Conservation (phyloP, 2,113 vertebrate genomes). For the Myotis lucifugus region DNA sequence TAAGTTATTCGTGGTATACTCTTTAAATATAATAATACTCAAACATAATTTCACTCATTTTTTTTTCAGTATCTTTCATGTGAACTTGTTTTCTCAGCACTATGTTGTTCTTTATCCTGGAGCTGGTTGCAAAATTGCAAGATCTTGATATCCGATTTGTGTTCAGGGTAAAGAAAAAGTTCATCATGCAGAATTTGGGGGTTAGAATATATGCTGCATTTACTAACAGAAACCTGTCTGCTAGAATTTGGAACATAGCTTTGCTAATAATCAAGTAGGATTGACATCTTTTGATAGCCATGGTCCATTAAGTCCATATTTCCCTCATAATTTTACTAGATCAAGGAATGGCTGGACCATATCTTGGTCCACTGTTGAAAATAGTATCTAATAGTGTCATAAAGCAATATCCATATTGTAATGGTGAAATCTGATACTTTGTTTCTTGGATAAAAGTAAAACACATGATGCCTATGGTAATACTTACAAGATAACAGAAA, state of each 20-base stretch:
- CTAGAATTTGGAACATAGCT: neutral
- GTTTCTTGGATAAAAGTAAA: neutral
- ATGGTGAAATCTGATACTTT: neutral
- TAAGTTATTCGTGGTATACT: neutral
- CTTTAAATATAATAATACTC: neutral
- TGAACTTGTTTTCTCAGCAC: neutral
- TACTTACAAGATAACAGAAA: neutral
- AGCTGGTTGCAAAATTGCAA: neutral
- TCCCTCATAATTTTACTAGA: neutral
- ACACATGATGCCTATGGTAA: neutral
- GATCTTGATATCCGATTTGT: neutral
- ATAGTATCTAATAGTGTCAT: neutral
- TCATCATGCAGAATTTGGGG: neutral
- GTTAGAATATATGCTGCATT: neutral
- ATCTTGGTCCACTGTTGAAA: neutral
- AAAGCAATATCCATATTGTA: neutral
- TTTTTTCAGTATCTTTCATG: neutral
- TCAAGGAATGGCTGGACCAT: neutral
- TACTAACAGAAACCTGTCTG: neutral
- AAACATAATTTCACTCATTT: neutral
- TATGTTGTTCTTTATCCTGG: neutral
- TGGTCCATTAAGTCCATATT: neutral
- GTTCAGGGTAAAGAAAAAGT: neutral
- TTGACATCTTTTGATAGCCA: neutral
- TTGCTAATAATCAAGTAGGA: neutral